Evolutionary conservation across 2,888 invertebrate genomes (phyloP), one percentile per base, ranked within the genome.

Genomic region (Tenthredo notha): DNA sequence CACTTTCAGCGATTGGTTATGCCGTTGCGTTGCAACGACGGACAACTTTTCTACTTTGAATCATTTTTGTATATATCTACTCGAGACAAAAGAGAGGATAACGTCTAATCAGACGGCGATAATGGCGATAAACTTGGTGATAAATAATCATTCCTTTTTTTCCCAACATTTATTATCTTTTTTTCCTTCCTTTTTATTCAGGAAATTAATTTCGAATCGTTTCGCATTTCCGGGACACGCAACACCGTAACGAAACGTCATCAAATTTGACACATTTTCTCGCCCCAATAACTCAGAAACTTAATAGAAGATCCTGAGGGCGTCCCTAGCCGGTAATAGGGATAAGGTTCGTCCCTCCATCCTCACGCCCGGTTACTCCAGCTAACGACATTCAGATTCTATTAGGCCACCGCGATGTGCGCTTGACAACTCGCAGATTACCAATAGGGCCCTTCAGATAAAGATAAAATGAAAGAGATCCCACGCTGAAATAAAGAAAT

Each of bases 361-460:
- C 87, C 87, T 92, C 88, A 91, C 91, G 92, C 91, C 91, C 90
- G 90, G 92, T 92, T 92, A 92, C 92, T 90, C 84, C 90, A 88
- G 87, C 89, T 92, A 91, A 91, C 92, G 91, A 91, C 92, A 91
- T 91, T 91, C 89, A 91, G 91, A 91, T 91, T 91, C 91, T 89
- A 92, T 91, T 92, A 91, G 89, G 89, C 87, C 88, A 87, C 85
- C 86, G 86, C 89, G 88, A 89, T 86, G 89, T 87, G 90, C 90
- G 90, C 88, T 87, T 87, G 89, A 90, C 89, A 88, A 90, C 90
- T 90, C 89, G 88, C 86, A 86, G 87, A 90, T 90, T 90, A 89
- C 90, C 85, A 70, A 77, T 80, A 18, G 67, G 21, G 50, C 29
- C 82, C 43, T 10, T 21, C 72, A 1, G 43, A 7, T 72, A 21